These are phyloP conservation scores for Diglossa cyanea DNA, from an alignment of 2,797 vertebrate species.

Conservation along the genomic window DNA sequence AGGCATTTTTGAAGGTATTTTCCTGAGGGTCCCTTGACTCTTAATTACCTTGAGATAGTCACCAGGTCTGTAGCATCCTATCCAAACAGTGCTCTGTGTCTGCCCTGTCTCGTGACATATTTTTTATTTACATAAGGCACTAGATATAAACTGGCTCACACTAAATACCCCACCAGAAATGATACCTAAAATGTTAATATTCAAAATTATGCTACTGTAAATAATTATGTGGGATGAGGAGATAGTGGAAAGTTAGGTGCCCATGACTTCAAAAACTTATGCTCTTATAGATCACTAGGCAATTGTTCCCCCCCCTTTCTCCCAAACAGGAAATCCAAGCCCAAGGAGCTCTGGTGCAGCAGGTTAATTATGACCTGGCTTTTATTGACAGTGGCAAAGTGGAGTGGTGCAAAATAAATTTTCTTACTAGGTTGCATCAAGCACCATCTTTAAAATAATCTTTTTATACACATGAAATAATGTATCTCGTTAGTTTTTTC, in stretches of 20 bases:
- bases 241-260: background rate
- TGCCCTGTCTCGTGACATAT: fast-evolving
- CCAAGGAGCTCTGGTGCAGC: background rate
- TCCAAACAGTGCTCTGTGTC: background rate
- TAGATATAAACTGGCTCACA: background rate
- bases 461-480: background rate
- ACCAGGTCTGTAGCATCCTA: background rate
- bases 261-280: background rate
- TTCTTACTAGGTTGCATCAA: background rate
- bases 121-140: background rate
- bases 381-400: background rate
- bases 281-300: background rate
- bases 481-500: background rate
- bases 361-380: background rate
- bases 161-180: background rate
- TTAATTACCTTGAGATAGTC: background rate
- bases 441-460: background rate
- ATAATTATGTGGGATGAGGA: background rate
- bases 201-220: background rate
- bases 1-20: background rate
- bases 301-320: background rate
- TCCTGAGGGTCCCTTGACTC: background rate
- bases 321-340: background rate
- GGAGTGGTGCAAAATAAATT: background rate
- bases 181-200: background rate